A percentile compares a stretch with the other conserved stretches of the same genome.
phyloP scores from a whole-genome alignment of 2,797 vertebrate species.

The Naso thynnoides region DNA sequence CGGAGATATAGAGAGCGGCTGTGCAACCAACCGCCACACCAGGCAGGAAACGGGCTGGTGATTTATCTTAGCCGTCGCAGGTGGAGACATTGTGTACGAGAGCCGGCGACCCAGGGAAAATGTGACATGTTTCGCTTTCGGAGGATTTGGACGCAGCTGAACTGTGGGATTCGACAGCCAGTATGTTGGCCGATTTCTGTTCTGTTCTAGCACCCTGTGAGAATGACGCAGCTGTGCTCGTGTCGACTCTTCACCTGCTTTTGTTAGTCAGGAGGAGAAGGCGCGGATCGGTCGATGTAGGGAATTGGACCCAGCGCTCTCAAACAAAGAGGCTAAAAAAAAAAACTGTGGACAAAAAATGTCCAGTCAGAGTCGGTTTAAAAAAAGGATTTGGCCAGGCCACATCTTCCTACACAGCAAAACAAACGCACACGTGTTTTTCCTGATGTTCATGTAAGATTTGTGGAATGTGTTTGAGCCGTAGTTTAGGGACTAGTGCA shows the following conservation, averaged over 20 bases:
- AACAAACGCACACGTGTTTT: too few relatives aligned
- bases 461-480: not conserved
- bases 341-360: too few relatives aligned
- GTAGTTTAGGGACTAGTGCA: not conserved
- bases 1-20: not conserved
- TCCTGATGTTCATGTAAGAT: not conserved
- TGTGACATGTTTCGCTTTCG: not conserved
- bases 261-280: not conserved
- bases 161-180: not conserved
- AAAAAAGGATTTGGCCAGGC: too few relatives aligned
- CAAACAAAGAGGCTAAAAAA: conserved; percentile 1
- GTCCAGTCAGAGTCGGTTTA: too few relatives aligned
- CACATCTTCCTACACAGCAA: not conserved
- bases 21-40: conserved; percentile 3
- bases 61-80: not conserved
- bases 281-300: not conserved
- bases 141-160: not conserved
- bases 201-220: not conserved
- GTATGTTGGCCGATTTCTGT: too few relatives aligned
- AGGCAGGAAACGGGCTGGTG: not conserved
- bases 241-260: not conserved
- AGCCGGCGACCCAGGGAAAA: not conserved
- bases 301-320: conserved; percentile 4
- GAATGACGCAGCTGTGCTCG: not conserved
- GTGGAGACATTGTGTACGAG: too few relatives aligned